Percentiles rank a stretch among this genome's conserved stretches.
These are phyloP conservation scores for Marcusenius ussheri DNA, from an alignment of 2,113 vertebrate genomes.

Conservation along the genomic window DNA sequence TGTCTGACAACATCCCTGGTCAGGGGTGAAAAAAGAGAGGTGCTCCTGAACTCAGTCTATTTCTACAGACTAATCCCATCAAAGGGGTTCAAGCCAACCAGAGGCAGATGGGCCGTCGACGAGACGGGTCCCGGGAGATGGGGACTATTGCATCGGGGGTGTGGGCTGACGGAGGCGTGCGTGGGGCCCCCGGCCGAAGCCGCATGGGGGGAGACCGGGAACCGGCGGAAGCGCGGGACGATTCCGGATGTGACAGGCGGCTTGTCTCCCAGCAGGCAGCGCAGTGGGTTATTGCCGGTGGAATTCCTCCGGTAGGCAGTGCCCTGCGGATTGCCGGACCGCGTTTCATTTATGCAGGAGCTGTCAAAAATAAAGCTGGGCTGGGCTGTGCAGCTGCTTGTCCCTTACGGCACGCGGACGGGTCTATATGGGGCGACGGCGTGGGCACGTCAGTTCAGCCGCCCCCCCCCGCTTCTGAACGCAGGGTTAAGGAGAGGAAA, in stretches of 20 bases:
- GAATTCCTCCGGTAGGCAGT: not conserved
- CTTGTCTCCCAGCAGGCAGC: not conserved
- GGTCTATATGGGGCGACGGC: not conserved
- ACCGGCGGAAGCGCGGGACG: not conserved
- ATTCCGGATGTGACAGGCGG: not conserved
- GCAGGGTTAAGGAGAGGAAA: not conserved
- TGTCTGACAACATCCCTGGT: not conserved
- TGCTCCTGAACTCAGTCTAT: not conserved
- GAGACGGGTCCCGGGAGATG: not conserved
- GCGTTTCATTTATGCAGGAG: not conserved
- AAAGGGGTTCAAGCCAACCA: not conserved
- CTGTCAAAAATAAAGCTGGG: not conserved
- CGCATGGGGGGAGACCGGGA: not conserved
- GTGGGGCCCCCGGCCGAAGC: not conserved
- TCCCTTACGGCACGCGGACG: not conserved
- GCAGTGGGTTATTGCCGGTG: not conserved
- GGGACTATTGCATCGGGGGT: not conserved
- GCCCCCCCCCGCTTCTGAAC: not conserved
- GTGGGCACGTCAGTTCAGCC: accelerated
- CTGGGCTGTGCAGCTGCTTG: not conserved
- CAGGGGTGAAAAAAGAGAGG: not conserved
- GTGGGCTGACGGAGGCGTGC: not conserved
- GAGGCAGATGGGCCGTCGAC: not conserved
- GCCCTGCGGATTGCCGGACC: not conserved
- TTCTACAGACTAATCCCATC: not conserved